A percentile compares a stretch with the other conserved stretches of the same genome.
Conservation (phyloP, 2,797 vertebrate species). For the Silurus aristotelis region DNA sequence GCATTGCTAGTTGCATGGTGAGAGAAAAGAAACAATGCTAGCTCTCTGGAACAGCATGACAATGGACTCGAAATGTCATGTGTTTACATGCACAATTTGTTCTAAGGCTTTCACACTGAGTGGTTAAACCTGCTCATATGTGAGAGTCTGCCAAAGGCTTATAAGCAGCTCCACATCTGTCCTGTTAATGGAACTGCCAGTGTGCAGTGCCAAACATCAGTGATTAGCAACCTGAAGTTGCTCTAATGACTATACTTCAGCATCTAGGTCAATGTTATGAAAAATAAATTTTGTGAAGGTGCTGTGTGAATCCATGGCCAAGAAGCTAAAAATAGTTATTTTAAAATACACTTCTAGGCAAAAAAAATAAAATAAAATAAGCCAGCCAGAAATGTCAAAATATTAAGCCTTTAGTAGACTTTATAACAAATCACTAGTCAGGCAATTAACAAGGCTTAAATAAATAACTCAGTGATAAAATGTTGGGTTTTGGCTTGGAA, state of each 20-base stretch:
- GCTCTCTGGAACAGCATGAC: slow-evolving; percentile 37
- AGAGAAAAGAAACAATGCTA: slow-evolving; percentile 16
- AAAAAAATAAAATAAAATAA: too few relatives aligned
- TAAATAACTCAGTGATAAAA: too few relatives aligned
- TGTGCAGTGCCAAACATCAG: slow-evolving; percentile 37
- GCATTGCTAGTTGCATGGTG: neutral
- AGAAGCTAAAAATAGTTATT: neutral
- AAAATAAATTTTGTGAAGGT: neutral
- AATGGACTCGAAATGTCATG: slow-evolving; percentile 53
- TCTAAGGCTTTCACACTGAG: slow-evolving; percentile 28
- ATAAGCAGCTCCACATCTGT: slow-evolving; percentile 49
- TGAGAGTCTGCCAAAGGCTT: slow-evolving; percentile 38
- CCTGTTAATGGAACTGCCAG: slow-evolving; percentile 35
- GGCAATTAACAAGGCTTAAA: too few relatives aligned
- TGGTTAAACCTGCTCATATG: slow-evolving; percentile 33
- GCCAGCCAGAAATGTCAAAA: too few relatives aligned
- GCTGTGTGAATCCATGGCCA: neutral
- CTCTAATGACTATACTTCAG: neutral
- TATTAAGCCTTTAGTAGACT: too few relatives aligned
- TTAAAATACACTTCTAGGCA: too few relatives aligned
- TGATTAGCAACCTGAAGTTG: slow-evolving; percentile 28
- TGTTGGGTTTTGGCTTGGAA: too few relatives aligned
- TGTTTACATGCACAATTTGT: slow-evolving; percentile 49
- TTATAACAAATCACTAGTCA: too few relatives aligned
- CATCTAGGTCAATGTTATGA: neutral